Percentiles rank a stretch among this genome's conserved stretches.
Evolutionary conservation across 2,113 vertebrate species (phyloP).

Genomic region (Leuciscus idus): DNA sequence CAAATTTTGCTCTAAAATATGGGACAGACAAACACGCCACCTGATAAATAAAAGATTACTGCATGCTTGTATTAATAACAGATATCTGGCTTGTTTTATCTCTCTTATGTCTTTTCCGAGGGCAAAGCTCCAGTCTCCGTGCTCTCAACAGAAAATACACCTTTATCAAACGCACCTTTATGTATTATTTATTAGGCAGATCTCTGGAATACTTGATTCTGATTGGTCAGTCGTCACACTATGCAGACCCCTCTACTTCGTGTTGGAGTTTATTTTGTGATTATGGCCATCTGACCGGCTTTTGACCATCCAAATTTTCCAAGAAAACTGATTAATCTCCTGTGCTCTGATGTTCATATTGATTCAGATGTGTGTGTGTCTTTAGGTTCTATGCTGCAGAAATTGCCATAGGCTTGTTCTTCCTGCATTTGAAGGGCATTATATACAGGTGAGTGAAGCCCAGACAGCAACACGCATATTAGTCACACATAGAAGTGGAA

Average conservation of each 20-base stretch:
- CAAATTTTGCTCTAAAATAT: slow-evolving; percentile 40
- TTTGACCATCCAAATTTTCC: background rate
- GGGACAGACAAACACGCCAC: slow-evolving; percentile 39
- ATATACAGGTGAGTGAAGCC: slow-evolving; percentile 82
- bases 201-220: background rate
- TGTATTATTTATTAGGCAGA: background rate
- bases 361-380: slow-evolving; percentile 34
- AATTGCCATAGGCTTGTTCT: slow-evolving; percentile 88
- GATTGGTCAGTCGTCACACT: background rate
- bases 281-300: background rate
- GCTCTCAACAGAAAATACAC: background rate
- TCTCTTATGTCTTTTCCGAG: background rate
- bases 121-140: background rate
- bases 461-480: background rate
- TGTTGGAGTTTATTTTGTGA: background rate
- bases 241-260: background rate
- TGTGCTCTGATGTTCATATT: background rate
- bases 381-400: slow-evolving; percentile 86
- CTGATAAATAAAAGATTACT: slow-evolving; percentile 46
- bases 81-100: slow-evolving; percentile 28
- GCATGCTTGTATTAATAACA: slow-evolving; percentile 40
- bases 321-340: background rate
- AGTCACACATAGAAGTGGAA: background rate
- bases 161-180: background rate
- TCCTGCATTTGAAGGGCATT: slow-evolving; percentile 85